Evolutionary conservation across 1,140 invertebrate species (phyloP).

Genomic region (Tigriopus japonicus): DNA sequence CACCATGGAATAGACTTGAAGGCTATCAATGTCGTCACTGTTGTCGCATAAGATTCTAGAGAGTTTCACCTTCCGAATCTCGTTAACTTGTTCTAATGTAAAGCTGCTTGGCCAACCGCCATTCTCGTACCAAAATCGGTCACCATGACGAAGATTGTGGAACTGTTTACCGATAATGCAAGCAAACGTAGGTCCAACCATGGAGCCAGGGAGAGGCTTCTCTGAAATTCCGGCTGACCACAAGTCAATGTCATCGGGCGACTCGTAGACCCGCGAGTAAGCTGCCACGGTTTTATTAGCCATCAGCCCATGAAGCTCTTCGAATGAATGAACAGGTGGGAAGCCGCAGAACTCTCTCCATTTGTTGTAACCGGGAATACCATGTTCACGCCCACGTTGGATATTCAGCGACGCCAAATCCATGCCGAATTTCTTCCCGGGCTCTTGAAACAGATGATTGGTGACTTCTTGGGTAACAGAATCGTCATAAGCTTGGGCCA

Average conservation of each 20-base stretch:
- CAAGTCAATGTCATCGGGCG: conserved; percentile 29
- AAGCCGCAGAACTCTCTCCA: conserved; percentile 35
- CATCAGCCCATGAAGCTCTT: conserved; percentile 69
- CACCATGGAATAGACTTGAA: conserved; percentile 25
- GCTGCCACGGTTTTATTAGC: conserved; percentile 63
- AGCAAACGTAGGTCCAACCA: conserved; percentile 34
- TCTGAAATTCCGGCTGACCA: conserved; percentile 32
- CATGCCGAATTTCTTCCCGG: conserved; percentile 27
- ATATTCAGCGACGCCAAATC: conserved; percentile 47
- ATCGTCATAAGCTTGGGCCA: conserved; percentile 83
- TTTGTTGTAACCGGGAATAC: conserved; percentile 29
- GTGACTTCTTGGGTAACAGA: conserved; percentile 45
- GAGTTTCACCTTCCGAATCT: conserved; percentile 33
- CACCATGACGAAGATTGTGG: conserved; percentile 32
- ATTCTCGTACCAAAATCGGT: conserved; percentile 41
- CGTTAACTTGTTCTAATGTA: conserved; percentile 30
- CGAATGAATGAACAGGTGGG: conserved; percentile 40
- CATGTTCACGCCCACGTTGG: conserved; percentile 41
- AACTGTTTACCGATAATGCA: conserved; percentile 37
- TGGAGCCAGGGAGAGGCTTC: conserved; percentile 24
- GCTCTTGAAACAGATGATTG: conserved; percentile 28
- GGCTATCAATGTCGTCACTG: conserved; percentile 28
- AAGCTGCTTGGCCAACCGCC: conserved; percentile 29
- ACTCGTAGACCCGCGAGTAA: conserved; percentile 50
- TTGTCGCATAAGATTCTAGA: conserved; percentile 38